phyloP scores from a whole-genome alignment of 2,888 invertebrate species.

The Heliconius erato region DNA sequence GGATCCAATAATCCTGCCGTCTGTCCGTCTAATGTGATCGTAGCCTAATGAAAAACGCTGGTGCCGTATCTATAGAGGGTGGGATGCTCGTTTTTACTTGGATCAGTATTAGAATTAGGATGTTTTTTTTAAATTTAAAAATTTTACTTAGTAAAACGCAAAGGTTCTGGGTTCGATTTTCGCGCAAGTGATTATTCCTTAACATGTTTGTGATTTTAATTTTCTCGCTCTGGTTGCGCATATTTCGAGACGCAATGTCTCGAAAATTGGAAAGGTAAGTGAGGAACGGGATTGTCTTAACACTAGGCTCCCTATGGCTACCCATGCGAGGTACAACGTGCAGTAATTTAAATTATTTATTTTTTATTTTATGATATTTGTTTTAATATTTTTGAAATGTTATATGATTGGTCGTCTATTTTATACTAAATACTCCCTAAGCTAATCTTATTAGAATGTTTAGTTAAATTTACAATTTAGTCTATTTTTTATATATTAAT shows the following conservation, averaged over 20 bases:
- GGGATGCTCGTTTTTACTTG: constrained; percentile 3
- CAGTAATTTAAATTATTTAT: background rate
- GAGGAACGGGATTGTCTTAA: background rate
- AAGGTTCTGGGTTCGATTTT: no score
- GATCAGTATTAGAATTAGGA: background rate
- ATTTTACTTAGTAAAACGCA: background rate
- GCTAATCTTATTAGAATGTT: background rate
- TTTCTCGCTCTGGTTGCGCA: no score
- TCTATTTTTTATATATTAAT: background rate
- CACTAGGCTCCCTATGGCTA: background rate
- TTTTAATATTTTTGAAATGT: no score
- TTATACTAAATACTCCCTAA: no score
- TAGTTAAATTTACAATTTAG: background rate
- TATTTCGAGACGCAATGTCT: background rate
- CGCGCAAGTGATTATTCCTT: no score
- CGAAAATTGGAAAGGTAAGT: background rate
- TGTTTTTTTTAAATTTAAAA: background rate
- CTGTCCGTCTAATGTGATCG: constrained; percentile 86
- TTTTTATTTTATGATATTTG: background rate
- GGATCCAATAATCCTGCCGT: constrained; percentile 85
- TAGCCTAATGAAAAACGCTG: constrained; percentile 84
- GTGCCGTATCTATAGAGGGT: constrained; percentile 61
- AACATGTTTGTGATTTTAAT: no score
- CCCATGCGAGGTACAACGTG: background rate
- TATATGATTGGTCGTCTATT: no score